These are phyloP conservation scores for Anguilla rostrata DNA, from an alignment of 2,113 vertebrate species.

Conservation along the genomic window DNA sequence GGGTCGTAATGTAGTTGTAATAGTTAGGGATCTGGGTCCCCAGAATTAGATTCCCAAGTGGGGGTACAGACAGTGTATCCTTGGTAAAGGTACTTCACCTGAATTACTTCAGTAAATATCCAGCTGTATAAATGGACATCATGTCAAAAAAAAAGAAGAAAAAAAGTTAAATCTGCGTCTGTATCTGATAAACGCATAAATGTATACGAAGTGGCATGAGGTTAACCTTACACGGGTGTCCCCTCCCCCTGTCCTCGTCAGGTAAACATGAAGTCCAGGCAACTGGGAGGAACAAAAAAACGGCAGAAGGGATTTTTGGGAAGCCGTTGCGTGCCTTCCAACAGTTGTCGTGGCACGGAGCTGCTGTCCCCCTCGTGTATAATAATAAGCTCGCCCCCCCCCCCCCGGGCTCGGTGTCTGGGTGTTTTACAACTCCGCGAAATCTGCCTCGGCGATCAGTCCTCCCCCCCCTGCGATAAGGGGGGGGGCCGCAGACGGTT, in stretches of 20 bases:
- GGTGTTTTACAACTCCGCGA: constrained; percentile 45
- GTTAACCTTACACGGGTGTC: not conserved
- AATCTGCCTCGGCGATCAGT: constrained; percentile 56
- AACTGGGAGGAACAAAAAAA: constrained; percentile 45
- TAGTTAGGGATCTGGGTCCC: no score
- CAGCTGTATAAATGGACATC: no score
- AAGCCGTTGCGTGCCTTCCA: constrained; percentile 60
- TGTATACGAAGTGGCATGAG: not conserved
- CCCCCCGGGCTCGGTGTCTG: constrained; percentile 53
- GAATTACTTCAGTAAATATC: no score
- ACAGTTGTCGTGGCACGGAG: constrained; percentile 50
- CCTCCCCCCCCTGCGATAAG: constrained; percentile 50
- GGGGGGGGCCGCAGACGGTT: constrained; percentile 35
- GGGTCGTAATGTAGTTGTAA: no score
- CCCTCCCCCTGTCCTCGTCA: not conserved
- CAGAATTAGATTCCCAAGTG: no score
- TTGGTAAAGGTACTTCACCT: no score
- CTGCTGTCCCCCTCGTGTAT: constrained; percentile 41
- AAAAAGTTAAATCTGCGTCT: no score
- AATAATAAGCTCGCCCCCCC: constrained; percentile 45
- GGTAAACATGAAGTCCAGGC: not conserved
- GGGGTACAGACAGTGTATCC: no score
- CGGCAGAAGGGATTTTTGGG: constrained; percentile 49
- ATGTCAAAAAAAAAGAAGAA: no score
- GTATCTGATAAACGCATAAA: no score